These are phyloP conservation scores for Onychostoma macrolepis DNA, from an alignment of 2,113 vertebrate species.

Conservation along the genomic window DNA sequence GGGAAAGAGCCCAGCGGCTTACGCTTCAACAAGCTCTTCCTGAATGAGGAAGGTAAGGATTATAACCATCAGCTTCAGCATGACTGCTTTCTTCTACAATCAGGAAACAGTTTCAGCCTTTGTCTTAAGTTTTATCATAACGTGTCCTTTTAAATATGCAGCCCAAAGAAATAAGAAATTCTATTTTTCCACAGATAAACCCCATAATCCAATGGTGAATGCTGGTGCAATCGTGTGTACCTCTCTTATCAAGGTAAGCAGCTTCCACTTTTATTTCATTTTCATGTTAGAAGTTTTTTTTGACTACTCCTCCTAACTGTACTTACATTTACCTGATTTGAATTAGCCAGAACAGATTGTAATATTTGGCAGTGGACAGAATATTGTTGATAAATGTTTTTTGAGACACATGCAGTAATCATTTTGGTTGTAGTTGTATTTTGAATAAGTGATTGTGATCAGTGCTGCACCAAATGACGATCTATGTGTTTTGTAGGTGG, in stretches of 20 bases:
- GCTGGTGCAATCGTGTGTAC: conserved; percentile 97
- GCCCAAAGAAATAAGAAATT: not conserved
- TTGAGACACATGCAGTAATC: not conserved
- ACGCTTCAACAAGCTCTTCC: conserved; percentile 96
- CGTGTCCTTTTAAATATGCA: not conserved
- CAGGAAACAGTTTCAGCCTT: not conserved
- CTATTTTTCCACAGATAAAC: conserved; percentile 81
- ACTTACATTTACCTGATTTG: conserved; percentile 33
- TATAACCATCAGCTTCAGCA: not conserved
- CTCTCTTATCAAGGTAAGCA: conserved; percentile 96
- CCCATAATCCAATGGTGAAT: conserved; percentile 99
- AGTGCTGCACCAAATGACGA: conserved; percentile 18
- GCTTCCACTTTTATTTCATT: not conserved
- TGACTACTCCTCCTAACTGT: conserved; percentile 39
- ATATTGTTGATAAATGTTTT: not conserved
- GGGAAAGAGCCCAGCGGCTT: conserved; percentile 98
- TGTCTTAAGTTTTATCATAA: not conserved
- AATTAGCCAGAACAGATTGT: not conserved
- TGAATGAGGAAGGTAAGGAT: conserved; percentile 94
- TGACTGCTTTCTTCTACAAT: not conserved
- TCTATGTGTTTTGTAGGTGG: conserved; percentile 30
- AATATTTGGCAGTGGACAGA: not conserved
- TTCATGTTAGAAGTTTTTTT: conserved; percentile 34
- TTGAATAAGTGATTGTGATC: not conserved
- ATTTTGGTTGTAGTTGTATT: not conserved